phyloP scores from a whole-genome alignment of 2,113 vertebrate species.

The Mixornis gularis region DNA sequence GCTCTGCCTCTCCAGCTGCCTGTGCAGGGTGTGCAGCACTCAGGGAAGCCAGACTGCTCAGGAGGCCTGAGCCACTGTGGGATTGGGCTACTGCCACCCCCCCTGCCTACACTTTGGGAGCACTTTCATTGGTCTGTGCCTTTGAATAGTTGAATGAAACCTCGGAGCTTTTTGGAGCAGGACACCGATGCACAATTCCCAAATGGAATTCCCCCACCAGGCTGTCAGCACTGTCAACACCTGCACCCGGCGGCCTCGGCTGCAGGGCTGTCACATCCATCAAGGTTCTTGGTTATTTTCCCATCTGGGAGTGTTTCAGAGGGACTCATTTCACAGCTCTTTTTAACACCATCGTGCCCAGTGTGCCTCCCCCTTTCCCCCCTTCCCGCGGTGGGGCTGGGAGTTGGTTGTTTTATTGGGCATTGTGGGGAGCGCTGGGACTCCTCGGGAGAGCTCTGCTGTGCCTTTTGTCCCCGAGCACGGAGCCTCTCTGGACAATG shows the following conservation, averaged over 20 bases:
- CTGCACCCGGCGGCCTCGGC: rapidly evolving
- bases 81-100: not conserved
- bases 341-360: not conserved
- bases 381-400: rapidly evolving
- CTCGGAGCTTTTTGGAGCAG: not conserved
- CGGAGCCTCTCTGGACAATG: conserved; percentile 38
- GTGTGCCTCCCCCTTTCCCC: not conserved
- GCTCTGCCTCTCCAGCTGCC: not conserved
- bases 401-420: not conserved
- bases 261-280: not conserved
- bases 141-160: not conserved
- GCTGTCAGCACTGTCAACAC: not conserved
- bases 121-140: not conserved
- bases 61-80: not conserved
- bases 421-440: not conserved
- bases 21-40: rapidly evolving
- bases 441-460: not conserved
- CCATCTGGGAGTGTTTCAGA: not conserved
- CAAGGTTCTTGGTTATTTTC: not conserved
- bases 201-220: not conserved
- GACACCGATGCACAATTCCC: not conserved
- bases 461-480: conserved; percentile 28
- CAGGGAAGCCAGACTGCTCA: not conserved
- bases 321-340: not conserved
- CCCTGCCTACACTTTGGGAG: not conserved